Percentiles rank a stretch among this genome's conserved stretches.
Evolutionary conservation across 1,140 invertebrate genomes (phyloP).

Genomic region (Pseudomyrmex cubaensis): DNA sequence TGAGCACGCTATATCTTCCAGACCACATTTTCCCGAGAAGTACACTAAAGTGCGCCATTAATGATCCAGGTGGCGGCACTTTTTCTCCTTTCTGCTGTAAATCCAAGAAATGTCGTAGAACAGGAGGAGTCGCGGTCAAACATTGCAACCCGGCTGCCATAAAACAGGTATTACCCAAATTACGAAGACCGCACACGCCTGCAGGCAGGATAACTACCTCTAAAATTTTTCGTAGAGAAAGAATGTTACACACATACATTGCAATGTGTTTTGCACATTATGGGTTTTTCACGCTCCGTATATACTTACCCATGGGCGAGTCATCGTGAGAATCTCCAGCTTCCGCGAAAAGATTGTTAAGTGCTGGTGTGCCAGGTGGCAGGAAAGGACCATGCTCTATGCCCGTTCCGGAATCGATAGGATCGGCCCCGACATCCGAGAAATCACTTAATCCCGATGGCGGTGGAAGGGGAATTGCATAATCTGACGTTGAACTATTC

Average conservation of each 20-base stretch:
- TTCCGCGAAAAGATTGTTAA: slow-evolving; percentile 83
- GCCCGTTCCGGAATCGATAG: slow-evolving; percentile 74
- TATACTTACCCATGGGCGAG: slow-evolving; percentile 78
- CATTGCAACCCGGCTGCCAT: slow-evolving; percentile 91
- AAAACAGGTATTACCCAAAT: slow-evolving; percentile 91
- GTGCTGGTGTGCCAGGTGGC: slow-evolving; percentile 75
- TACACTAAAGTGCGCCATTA: slow-evolving; percentile 86
- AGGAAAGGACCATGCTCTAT: slow-evolving; percentile 82
- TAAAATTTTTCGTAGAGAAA: slow-evolving; percentile 32
- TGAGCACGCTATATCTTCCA: slow-evolving; percentile 86
- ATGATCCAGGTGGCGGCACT: slow-evolving; percentile 79
- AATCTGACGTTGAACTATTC: slow-evolving; percentile 81
- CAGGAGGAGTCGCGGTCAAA: slow-evolving; percentile 86
- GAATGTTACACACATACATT: neutral
- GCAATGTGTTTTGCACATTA: neutral
- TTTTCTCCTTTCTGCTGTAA: slow-evolving; percentile 82
- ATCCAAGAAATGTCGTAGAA: slow-evolving; percentile 87
- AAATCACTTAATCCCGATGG: slow-evolving; percentile 80
- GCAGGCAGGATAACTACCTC: slow-evolving; percentile 74
- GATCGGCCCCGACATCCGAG: slow-evolving; percentile 77
- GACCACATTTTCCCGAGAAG: slow-evolving; percentile 89
- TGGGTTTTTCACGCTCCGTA: neutral
- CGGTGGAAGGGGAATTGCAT: slow-evolving; percentile 82
- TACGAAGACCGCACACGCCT: slow-evolving; percentile 89
- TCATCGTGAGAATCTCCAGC: slow-evolving; percentile 81